Evolutionary conservation across 2,797 vertebrate genomes (phyloP), one percentile per base, ranked within the genome.

Genomic region (Brachymystax lenok): DNA sequence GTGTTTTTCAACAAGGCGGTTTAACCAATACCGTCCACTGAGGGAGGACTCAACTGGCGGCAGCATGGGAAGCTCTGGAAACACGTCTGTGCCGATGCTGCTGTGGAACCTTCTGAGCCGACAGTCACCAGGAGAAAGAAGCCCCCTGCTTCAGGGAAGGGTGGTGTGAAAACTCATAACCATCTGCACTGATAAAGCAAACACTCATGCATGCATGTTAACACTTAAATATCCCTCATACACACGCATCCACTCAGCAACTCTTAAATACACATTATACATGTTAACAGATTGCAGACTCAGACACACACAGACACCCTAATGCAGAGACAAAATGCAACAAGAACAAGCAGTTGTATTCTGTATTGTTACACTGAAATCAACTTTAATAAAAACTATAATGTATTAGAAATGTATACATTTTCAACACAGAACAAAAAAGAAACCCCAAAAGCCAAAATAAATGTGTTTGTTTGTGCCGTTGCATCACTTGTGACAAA

Each of bases 81-180:
- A 93, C 3, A 91, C 93, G 4, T 90, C 92, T 0, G 90, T 95
- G 54, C 95, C 96, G 66, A 83, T 96, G 83, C 86, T 95, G 76
- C 85, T 98, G 85, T 96, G 95, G 90, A 95, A 88, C 77, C 78
- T 95, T 71, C 91, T 97, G 76, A 94, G 90, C 67, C 87, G 93
- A 76, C 91, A 91, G 46, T 90, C 91, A 27, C 82, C 83, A 2
- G 93, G 95, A 6, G 96, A 97, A 79, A 96, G 88, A 75, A 95
- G 95, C 16, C 96, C 96, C 0, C 90, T 97, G 76, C 94, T 97
- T 80, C 93, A 93, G 21, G 91, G 95, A 59, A 92, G 94, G 68
- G 85, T 94, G 69, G 94, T 96, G 79, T 97, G 85, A 95, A 84
- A 66, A 71, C 35, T 64, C 69, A 69, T 17, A 61, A 14, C 73